phyloP scores from a whole-genome alignment of 1,140 invertebrate genomes.

The Hypothenemus hampei region DNA sequence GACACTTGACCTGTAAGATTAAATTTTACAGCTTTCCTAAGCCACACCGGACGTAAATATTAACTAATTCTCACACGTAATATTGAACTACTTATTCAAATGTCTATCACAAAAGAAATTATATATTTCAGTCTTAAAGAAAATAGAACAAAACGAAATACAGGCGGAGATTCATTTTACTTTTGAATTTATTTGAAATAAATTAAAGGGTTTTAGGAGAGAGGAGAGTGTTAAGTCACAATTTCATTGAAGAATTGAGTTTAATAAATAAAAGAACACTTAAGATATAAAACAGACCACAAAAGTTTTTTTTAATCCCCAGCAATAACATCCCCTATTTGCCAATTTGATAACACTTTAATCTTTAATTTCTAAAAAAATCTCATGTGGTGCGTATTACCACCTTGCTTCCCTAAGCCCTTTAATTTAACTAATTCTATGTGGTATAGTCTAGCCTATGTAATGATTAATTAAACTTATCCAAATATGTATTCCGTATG shows the following conservation, averaged over 20 bases:
- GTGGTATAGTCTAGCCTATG: background rate
- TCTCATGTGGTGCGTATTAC: no score
- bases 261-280: background rate
- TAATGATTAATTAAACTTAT: background rate
- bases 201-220: no score
- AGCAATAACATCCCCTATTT: no score
- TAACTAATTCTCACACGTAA: background rate
- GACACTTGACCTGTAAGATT: no score
- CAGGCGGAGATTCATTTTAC: background rate
- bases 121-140: background rate
- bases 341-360: background rate
- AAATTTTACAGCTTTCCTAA: no score
- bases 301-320: no score
- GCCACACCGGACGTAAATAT: background rate
- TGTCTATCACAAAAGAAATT: background rate
- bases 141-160: background rate
- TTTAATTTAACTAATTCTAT: background rate
- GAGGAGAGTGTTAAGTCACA: background rate
- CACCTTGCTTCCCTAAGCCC: no score
- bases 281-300: no score
- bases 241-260: background rate
- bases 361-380: background rate
- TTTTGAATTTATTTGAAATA: background rate
- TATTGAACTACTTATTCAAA: background rate
- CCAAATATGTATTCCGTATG: background rate